A percentile compares a stretch with the other conserved stretches of the same genome.
Conservation (phyloP, 2,113 vertebrate genomes). For the Pleuronectes platessa region DNA sequence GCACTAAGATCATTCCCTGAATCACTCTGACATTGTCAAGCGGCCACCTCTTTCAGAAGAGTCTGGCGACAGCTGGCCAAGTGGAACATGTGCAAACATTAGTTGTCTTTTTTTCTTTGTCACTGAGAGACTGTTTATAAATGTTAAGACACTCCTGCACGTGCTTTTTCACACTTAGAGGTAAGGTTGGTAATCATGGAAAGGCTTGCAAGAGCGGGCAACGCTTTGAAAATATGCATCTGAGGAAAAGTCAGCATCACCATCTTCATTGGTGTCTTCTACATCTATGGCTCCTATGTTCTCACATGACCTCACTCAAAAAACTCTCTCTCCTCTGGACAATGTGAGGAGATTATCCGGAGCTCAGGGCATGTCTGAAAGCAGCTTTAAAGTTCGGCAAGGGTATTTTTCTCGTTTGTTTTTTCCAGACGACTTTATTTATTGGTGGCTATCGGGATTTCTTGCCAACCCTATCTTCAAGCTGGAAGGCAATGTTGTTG, state of each 20-base stretch:
- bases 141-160: not conserved
- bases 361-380: not conserved
- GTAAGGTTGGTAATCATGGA: too few species aligned
- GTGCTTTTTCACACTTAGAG: not conserved
- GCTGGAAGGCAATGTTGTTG: not conserved
- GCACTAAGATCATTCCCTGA: too few species aligned
- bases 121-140: conserved; percentile 7
- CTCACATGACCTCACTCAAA: not conserved
- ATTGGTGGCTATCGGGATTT: not conserved
- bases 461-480: not conserved
- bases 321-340: not conserved
- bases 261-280: too few species aligned
- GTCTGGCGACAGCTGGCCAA: conserved; percentile 10
- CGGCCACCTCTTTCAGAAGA: not conserved
- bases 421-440: not conserved
- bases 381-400: not conserved
- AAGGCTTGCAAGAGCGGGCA: too few species aligned
- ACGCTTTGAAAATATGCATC: too few species aligned
- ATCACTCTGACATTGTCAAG: not conserved
- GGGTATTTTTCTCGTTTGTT: not conserved
- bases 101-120: not conserved
- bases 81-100: conserved; percentile 18
- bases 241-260: too few species aligned
- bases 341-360: not conserved
- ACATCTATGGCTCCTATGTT: not conserved